Evolutionary conservation across 2,797 vertebrate species (phyloP), one percentile per base, ranked within the genome.

Genomic region (Acrossocheilus fasciatus): DNA sequence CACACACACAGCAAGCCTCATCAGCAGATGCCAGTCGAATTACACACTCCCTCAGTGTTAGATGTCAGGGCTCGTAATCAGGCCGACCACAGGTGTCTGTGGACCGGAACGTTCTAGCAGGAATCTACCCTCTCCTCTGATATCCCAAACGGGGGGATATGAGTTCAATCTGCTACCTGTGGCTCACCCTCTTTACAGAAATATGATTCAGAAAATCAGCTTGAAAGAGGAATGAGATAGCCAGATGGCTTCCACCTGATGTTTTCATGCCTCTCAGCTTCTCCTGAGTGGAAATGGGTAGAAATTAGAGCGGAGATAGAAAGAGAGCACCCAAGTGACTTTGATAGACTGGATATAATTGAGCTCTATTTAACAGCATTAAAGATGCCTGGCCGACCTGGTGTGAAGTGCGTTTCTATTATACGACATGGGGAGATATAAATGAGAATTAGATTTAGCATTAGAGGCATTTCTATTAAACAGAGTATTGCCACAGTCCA

Each of bases 171-270:
- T 85, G 83, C 75, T 85, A 85, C 77, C 84, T 86, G 76, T 80
- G 77, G 66, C 77, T 81, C 84, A 80, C 39, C 77, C 69, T 74
- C 77, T 86, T 73, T 47, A 73, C 77, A 86, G 84, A 86, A 86
- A 86, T 81, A 64, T 64, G 54, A 81, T 80, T 86, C 77, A 41
- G 76, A 86, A 86, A 86, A 81, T 73, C 77, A 81, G 66, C 77
- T 73, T 80, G 77, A 86, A 72, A 80, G 77, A 80, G 77, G 77
- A 81, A 72, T 70, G 41, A 86, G 84, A 86, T 73, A 81, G 77
- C 66, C 84, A 86, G 84, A 86, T 86, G 84, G 84, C 68, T 80
- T 81, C 84, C 84, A 85, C 76, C 84, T 86, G 84, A 86, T 86
- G 77, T 80, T 64, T 81, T 74, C 84, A 81, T 86, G 77, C 77